These are phyloP conservation scores for Dolomedes plantarius DNA, from an alignment of 2,888 invertebrate genomes.

Conservation along the genomic window DNA sequence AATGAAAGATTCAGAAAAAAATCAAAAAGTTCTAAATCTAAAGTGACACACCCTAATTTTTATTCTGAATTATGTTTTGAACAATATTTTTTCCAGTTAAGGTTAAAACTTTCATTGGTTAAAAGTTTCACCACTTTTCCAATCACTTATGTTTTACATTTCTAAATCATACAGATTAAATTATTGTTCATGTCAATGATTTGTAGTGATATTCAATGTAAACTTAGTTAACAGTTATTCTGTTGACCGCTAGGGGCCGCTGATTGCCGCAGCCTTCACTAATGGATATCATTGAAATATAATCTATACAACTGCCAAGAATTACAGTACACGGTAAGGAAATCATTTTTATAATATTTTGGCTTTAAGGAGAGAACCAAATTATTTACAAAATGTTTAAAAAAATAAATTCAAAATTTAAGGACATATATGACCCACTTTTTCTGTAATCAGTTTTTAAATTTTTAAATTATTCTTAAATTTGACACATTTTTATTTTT, in stretches of 20 bases:
- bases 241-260: constrained; percentile 70
- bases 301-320: constrained; percentile 70
- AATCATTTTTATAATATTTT: constrained; percentile 44
- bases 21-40: too few species aligned
- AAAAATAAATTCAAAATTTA: neutral
- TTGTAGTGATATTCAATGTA: constrained; percentile 30
- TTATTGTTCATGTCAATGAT: neutral
- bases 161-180: neutral
- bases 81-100: too few species aligned
- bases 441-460: neutral
- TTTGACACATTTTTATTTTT: neutral
- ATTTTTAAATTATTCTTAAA: neutral
- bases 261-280: constrained; percentile 73
- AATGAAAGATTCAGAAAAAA: too few species aligned
- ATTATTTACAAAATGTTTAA: neutral
- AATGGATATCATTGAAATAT: constrained; percentile 72
- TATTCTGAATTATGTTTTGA: too few species aligned
- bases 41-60: too few species aligned
- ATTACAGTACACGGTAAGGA: constrained; percentile 69
- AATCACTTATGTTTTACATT: neutral
- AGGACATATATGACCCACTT: neutral
- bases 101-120: too few species aligned
- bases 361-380: constrained; percentile 3
- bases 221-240: constrained; percentile 48
- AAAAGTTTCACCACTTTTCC: too few species aligned